Evolutionary conservation across 2,797 vertebrate genomes (phyloP), one percentile per base, ranked within the genome.

Genomic region (Carapus acus): DNA sequence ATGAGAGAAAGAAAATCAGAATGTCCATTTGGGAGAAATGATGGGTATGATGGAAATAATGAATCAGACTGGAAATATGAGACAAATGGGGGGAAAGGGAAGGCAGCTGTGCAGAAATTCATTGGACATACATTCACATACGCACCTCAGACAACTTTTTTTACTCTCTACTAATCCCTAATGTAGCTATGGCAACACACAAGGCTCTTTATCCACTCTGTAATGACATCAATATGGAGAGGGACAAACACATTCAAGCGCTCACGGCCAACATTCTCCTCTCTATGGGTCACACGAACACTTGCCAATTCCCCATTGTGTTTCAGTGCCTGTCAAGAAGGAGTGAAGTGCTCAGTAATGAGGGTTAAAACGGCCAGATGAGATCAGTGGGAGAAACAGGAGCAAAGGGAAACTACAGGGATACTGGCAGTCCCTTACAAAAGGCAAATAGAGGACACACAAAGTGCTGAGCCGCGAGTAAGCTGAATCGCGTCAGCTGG

Each of bases 151-250:
- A 38, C 24, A 47, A 9, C 24, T 27, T 4, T 61, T 63, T 67
- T 27, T 59, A 27, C 46, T 45, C 17, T 40, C 53, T 55, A 58
- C 24, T 4, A 47, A 69, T 70, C 69, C 57, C 60, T 68, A 36
- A 55, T 70, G 61, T 66, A 72, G 39, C 51, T 65, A 63, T 47
- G 64, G 65, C 50, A 73, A 58, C 33, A 76, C 77, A 83, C 77
- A 77, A 72, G 65, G 59, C 62, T 65, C 74, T 78, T 82, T 83
- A 74, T 81, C 60, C 79, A 29, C 54, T 72, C n/a, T n/a, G 68
- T 69, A 58, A 77, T 84, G 83, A 83, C 83, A 81, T 85, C 79
- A 83, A 72, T 67, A 44, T 43, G 20, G 54, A 39, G 37, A 37
- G 43, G n/a, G 62, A 62, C 65, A 72, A 62, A 82, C 77, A 83